Evolutionary conservation across 2,797 vertebrate species (phyloP), one percentile per base, ranked within the genome.

Genomic region (Gallinago stenura): DNA sequence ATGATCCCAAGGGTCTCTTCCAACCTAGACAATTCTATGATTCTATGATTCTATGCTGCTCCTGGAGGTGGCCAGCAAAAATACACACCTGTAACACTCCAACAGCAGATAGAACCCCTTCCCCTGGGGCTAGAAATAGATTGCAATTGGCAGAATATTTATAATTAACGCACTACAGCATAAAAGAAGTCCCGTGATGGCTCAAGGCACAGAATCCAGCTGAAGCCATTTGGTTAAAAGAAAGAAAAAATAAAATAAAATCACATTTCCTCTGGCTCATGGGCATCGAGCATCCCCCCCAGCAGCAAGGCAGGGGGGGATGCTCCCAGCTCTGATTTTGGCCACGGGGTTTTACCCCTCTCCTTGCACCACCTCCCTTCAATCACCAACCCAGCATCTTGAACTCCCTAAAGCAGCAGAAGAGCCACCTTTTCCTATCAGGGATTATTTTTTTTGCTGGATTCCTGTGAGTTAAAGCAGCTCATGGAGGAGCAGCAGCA

Each of bases 81-180:
- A 24, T 11, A 35, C 26, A 30, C 33, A 9, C 43, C 9, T 6
- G 2, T 24, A 37, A 54, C 39, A 8, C 50, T 7, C 30, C 2
- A 0, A 0, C 2, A 22, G 31, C 2, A 7, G 28, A 13, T 6
- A 10, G 15, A 14, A 10, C 35, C 53, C 28, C 35, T n/a, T 43
- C 30, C 53, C 46, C 18, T 3, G 21, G 41, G 43, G 28, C 71
- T 56, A 35, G 25, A 48, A 72, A 31, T 48, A 53, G 65, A n/a
- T 18, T 4, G 2, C 43, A 4, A 1, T 58, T 37, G 6, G 30
- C 39, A 28, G 30, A 45, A 26, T 28, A 33, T 39, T 45, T 24
- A 2, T 24, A 16, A 72, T 68, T 35, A 17, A 54, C 0, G 28
- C 53, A 15, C 10, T 15, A 7, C 39, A 9, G 50, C 16, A 24